Evolutionary conservation across 2,113 vertebrate species (phyloP).

Genomic region (Coryphaenoides rupestris): DNA sequence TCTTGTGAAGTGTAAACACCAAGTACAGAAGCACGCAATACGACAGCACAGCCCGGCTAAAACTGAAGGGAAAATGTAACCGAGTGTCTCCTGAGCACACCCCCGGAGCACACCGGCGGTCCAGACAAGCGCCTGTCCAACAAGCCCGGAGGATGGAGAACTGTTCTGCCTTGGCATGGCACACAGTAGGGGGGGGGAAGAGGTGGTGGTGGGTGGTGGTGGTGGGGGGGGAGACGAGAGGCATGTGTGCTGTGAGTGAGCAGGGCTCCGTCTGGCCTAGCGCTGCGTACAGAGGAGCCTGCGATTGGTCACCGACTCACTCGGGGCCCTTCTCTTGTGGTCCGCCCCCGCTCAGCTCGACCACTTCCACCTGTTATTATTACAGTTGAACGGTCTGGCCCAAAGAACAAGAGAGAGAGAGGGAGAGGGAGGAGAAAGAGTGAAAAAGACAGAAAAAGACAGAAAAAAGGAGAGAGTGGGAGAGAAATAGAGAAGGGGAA

Average conservation of each 20-base stretch:
- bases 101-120: background rate
- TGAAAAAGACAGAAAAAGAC: background rate
- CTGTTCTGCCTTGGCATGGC: conserved; percentile 13
- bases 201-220: too few species aligned
- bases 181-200: conserved; percentile 25
- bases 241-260: too few species aligned
- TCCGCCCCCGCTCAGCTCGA: conserved; percentile 15
- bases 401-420: too few species aligned
- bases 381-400: conserved; percentile 29
- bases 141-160: background rate
- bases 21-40: conserved; percentile 1
- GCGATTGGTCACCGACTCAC: too few species aligned
- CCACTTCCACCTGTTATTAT: conserved; percentile 58
- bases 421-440: conserved; percentile 1
- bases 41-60: background rate
- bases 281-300: too few species aligned
- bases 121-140: background rate
- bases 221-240: conserved; percentile 13
- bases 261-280: too few species aligned
- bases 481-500: background rate
- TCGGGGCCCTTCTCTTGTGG: conserved; percentile 22
- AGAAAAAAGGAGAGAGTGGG: conserved; percentile 10
- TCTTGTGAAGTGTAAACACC: conserved; percentile 4
- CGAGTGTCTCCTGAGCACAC: background rate
- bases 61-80: background rate